Evolutionary conservation across 2,113 vertebrate species (phyloP), one percentile per base, ranked within the genome.

Genomic region (Scartelaos histophorus): DNA sequence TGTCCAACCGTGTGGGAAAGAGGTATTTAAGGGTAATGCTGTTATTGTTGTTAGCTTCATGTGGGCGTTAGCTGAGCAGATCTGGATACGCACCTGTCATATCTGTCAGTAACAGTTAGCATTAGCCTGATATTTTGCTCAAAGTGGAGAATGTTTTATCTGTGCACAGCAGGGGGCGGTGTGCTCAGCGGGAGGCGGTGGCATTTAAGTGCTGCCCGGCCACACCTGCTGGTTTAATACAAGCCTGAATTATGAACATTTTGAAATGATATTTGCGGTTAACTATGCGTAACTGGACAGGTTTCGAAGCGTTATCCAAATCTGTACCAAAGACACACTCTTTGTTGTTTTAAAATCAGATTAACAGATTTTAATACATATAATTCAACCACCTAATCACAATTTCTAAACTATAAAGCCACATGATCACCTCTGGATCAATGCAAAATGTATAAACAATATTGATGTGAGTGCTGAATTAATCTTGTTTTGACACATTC

Each of bases 31-130:
- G 78, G 75, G 88, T 87, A 87, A 84, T 64, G 66, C 72, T 25
- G 34, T 64, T 54, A 64, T 72, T 78, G 51, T 69, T 72, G 76
- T 81, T 29, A 70, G 53, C 57, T 83, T 38, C 54, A 68, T 66
- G 65, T 88, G 74, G 86, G 69, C 79, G 74, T 82, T 82, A 92
- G 89, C 87, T 70, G 75, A 90, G 91, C 90, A 93, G 92, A 92
- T 93, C 80, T 93, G 92, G 90, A 93, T 91, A 76, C 71, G 69
- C 82, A 74, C 66, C 65, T 78, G 65, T 45, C 49, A 64, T 69
- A 16, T 24, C 61, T 38, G 29, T 56, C 51, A 13, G 12, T 22
- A 64, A 64, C n/a, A n/a, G 34, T 64, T 64, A 19, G 61, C 29
- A 35, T 71, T 64, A 57, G 46, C 66, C 0, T 34, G 3, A 46